These are phyloP conservation scores for Sebastes variabilis DNA, from an alignment of 2,797 vertebrate species.

Conservation along the genomic window DNA sequence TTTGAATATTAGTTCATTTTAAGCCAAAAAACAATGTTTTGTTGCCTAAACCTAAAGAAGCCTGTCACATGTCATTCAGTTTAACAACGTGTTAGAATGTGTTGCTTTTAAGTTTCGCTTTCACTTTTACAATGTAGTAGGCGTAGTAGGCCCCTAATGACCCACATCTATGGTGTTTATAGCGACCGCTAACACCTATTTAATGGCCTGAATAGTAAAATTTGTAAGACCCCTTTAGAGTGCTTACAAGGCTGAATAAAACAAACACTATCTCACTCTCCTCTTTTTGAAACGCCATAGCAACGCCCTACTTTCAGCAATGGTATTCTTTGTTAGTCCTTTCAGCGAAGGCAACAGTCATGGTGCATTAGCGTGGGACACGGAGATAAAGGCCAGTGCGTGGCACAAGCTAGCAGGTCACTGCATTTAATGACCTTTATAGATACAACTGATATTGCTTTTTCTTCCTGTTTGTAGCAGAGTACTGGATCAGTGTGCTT, in stretches of 20 bases:
- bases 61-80: too few relatives aligned
- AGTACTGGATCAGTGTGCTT: not conserved
- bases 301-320: conserved; percentile 29
- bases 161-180: not conserved
- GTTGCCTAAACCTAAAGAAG: too few relatives aligned
- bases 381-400: conserved; percentile 59
- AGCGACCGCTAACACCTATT: not conserved
- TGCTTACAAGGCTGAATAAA: not conserved
- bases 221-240: not conserved
- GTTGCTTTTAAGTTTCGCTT: too few relatives aligned
- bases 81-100: too few relatives aligned
- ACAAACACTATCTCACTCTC: not conserved
- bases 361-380: conserved; percentile 40
- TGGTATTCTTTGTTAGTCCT: conserved; percentile 34
- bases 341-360: conserved; percentile 55
- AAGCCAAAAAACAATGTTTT: too few relatives aligned
- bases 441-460: conserved; percentile 18
- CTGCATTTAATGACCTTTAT: conserved; percentile 54
- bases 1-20: too few relatives aligned
- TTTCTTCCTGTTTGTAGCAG: conserved; percentile 2
- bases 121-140: too few relatives aligned
- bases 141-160: too few relatives aligned
- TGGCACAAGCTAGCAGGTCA: conserved; percentile 50
- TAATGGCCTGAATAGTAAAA: not conserved
- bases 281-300: not conserved